A percentile compares a stretch with the other conserved stretches of the same genome.
These are phyloP conservation scores for Danio choprae DNA, from an alignment of 2,797 vertebrate genomes.

Conservation along the genomic window DNA sequence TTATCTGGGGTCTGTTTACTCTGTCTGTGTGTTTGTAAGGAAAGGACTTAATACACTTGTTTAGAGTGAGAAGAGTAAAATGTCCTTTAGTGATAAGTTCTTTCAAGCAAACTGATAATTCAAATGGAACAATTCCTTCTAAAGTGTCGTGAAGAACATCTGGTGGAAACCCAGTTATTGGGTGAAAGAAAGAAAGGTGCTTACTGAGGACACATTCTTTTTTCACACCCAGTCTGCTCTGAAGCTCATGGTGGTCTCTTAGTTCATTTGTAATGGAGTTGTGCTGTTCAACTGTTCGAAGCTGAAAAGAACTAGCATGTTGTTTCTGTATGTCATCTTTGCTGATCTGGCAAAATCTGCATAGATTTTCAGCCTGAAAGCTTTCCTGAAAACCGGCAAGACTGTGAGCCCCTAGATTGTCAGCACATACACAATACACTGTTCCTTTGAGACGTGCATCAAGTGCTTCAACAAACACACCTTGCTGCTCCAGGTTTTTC, in stretches of 20 bases:
- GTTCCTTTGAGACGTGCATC: constrained; percentile 37
- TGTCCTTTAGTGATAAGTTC: constrained; percentile 36
- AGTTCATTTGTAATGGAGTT: constrained; percentile 29
- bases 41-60: constrained; percentile 20
- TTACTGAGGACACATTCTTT: constrained; percentile 42
- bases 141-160: constrained; percentile 38
- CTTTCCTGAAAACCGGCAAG: constrained; percentile 52
- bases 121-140: constrained; percentile 37
- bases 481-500: constrained; percentile 37
- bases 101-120: constrained; percentile 48
- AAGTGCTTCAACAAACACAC: constrained; percentile 42
- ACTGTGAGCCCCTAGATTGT: constrained; percentile 47
- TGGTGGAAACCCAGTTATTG: constrained; percentile 47
- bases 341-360: constrained; percentile 47
- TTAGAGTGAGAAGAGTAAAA: constrained; percentile 31
- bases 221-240: constrained; percentile 46
- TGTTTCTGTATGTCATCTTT: constrained; percentile 46
- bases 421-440: constrained; percentile 55
- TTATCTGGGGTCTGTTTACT: constrained; percentile 34
- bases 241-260: constrained; percentile 20
- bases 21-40: constrained; percentile 38
- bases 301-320: constrained; percentile 38
- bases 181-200: constrained; percentile 46
- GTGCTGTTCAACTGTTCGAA: constrained; percentile 44
- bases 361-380: constrained; percentile 44